Base-by-base conservation (phyloP, 2,797 vertebrate species). In the Peromyscus melanophrys region DNA sequence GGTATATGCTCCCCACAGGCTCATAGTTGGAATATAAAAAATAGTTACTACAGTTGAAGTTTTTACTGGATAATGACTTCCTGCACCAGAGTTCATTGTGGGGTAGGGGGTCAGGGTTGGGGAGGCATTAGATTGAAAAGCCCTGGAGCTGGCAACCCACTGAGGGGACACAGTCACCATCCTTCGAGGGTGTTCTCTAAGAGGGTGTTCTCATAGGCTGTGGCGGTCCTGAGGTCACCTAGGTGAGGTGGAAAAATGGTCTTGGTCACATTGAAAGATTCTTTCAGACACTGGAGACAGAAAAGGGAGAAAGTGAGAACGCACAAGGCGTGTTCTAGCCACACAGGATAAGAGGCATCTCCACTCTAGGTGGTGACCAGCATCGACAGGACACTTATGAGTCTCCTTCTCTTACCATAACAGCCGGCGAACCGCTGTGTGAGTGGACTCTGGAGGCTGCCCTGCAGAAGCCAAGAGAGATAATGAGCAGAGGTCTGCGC, bases 111-210 rank as follows among this genome's bases (percentile, higher is more conserved):
- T 61, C 75, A 80, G 52, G n/a, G 87, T 73, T 89, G 80, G 37
- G 78, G 93, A 71, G 43, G 69, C 27, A 11, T 75, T 46, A 52
- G 34, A 89, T 78, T 63, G 57, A 71, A 84, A 94, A 83, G 75
- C 6, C 34, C 75, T 29, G 46, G 23, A 75, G 37, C 40, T 67
- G 75, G 52, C 77, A 91, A 13, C 46, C 55, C 31, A 13, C 8
- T 2, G 10, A 37, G 34, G n/a, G 37, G 29, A 25, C n/a, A 71
- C 63, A 1, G 13, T n/a, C 1, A 5, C 13, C 25, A 12, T 34
- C n/a, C 81, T 95, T 77, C 29, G 4, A 4, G 21, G 40, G 5
- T 21, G 14, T 80, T 37, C 57, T 69, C 81, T 65, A 43, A 27
- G 43, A 90, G 46, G 55, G 55, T 34, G 31, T 67, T 67, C 63